Evolutionary conservation across 2,113 vertebrate species (phyloP), one percentile per base, ranked within the genome.

Genomic region (Cyrtonyx montezumae): DNA sequence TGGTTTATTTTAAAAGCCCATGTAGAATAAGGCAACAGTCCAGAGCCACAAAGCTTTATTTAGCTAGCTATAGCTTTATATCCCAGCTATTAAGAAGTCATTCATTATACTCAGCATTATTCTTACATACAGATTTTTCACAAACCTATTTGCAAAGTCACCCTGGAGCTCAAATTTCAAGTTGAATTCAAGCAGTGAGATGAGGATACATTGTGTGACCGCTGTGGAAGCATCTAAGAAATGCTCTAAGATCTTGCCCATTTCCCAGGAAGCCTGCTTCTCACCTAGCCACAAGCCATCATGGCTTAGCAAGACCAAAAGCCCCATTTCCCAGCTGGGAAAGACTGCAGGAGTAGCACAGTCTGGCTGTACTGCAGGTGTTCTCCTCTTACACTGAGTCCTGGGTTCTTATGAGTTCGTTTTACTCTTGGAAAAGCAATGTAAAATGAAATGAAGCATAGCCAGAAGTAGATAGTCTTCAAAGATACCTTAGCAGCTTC

Each of bases 121-220:
- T 85, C 91, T 45, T 92, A 95, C 77, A 1, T 10, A 96, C 25
- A 86, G 93, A 92, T 96, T 95, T 95, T 91, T 80, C 93, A 94
- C 93, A 92, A 83, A 91, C 63, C 84, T 75, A 30, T 80, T 79
- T 63, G 87, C 75, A 87, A 87, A 96, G 79, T 83, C 89, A 46
- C 40, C 73, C 75, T 12, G 32, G 22, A n/a, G 36, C 59, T 15
- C 0, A 0, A 14, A 85, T 70, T 63, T 56, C 63, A 22, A 36
- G 79, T 69, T 6, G 37, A 85, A 82, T 59, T 77, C 15, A 8
- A 67, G 59, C 37, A 25, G 34, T 3, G 32, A 65, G 34, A 14
- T 49, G 61, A 93, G 18, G 32, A 40, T 0, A 40, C 40, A 40
- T 40, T 40, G 40, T 40, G 40, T 40, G 40, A 40, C 40, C 13